These are phyloP conservation scores for Caerostris darwini DNA, from an alignment of 1,140 invertebrate genomes.

Conservation along the genomic window DNA sequence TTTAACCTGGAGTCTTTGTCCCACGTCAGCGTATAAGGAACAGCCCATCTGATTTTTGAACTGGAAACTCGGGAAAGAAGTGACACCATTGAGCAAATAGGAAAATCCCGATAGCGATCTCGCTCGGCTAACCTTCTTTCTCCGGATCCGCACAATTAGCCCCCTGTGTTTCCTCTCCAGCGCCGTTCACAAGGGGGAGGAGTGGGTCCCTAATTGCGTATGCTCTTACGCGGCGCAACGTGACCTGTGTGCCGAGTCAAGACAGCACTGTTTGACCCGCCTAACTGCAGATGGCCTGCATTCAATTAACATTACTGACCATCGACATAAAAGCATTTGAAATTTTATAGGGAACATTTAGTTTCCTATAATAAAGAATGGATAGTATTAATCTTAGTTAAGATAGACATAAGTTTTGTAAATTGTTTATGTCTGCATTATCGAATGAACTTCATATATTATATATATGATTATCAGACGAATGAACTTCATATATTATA, in stretches of 20 bases:
- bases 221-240: slow-evolving; percentile 25
- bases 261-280: background rate
- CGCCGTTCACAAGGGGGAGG: background rate
- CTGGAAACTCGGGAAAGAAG: background rate
- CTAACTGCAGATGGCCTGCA: background rate
- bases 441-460: too few relatives aligned
- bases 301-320: too few relatives aligned
- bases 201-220: background rate
- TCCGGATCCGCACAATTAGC: background rate
- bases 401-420: too few relatives aligned
- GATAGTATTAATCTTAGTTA: too few relatives aligned
- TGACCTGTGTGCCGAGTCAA: background rate
- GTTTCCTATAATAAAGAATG: too few relatives aligned
- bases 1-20: background rate
- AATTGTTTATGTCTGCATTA: too few relatives aligned
- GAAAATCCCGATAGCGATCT: slow-evolving; percentile 4
- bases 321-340: too few relatives aligned
- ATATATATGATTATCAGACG: too few relatives aligned
- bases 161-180: background rate
- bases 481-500: too few relatives aligned
- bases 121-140: background rate
- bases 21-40: background rate
- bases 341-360: too few relatives aligned
- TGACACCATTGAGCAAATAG: slow-evolving; percentile 30
- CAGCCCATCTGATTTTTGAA: background rate